Evolutionary conservation across 2,113 vertebrate species (phyloP), one percentile per base, ranked within the genome.

Genomic region (Conger conger): DNA sequence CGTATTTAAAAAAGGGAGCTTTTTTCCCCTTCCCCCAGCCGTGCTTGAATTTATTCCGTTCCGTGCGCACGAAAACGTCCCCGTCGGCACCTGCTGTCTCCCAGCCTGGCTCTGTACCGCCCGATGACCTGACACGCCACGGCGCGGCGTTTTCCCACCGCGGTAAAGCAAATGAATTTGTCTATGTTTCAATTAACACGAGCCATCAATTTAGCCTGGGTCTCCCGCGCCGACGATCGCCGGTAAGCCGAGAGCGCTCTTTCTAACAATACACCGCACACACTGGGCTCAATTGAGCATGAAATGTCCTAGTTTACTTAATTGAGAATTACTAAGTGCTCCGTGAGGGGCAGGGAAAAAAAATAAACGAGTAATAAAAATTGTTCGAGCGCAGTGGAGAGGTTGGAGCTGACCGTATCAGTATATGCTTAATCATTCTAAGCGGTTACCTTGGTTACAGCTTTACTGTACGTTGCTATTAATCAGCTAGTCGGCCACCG

Each of bases 251-350:
- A 27, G 27, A 33, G n/a, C 68, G 5, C n/a, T 11, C 1, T 27
- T 11, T 27, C 68, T 13, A 33, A 73, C 68, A 33, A n/a, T 13
- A 73, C 8, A 13, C n/a, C 27, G 68, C 68, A 7, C 68, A 33
- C 68, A 73, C 68, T n/a, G n/a, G 68, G 68, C 9, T 73, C 68
- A 33, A 33, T 33, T 33, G 68, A 73, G 68, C 68, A 33, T 33
- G 68, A 73, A 73, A 73, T 33, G 68, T 33, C 68, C 68, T 33
- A 0, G 68, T 73, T 33, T 33, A 33, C 68, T 73, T 73, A 33
- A 73, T 73, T 73, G 68, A 33, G 68, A 73, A 73, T 73, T 73
- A 73, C 68, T 73, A 73, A 73, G 68, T 9, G n/a, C 68, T 73
- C n/a, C 11, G 45, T 27, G 68, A 73, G 68, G 68, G 27, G n/a